phyloP scores from a whole-genome alignment of 2,113 vertebrate genomes.

The Saimiri boliviensis region DNA sequence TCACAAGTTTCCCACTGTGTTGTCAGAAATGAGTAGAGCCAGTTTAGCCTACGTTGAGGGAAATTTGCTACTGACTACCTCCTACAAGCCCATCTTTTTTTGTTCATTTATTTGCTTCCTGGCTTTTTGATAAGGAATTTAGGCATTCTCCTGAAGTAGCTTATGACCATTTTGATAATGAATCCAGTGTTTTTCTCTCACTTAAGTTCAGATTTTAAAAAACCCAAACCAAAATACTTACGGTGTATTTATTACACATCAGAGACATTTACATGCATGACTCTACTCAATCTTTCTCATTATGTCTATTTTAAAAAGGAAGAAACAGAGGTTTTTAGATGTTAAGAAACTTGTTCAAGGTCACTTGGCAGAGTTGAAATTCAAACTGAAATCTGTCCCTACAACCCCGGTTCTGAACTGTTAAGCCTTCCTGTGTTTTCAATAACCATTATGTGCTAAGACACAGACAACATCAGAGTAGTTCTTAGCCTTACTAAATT shows the following conservation, averaged over 20 bases:
- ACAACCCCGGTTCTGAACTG: neutral
- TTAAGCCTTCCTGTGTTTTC: neutral
- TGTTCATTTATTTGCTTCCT: neutral
- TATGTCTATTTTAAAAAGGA: neutral
- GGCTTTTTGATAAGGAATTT: neutral
- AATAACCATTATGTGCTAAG: neutral
- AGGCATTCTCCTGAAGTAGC: neutral
- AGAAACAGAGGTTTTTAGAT: neutral
- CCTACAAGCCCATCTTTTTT: neutral
- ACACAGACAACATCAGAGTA: neutral
- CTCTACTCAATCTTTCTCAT: neutral
- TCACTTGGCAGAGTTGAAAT: neutral
- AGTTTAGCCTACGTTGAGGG: neutral
- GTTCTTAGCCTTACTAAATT: neutral
- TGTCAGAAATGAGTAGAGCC: neutral
- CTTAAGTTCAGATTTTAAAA: neutral
- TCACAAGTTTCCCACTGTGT: neutral
- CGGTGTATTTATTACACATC: neutral
- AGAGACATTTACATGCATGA: neutral
- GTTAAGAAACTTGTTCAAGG: neutral
- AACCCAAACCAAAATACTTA: neutral
- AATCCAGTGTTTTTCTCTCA: neutral
- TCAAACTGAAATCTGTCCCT: neutral
- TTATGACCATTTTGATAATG: neutral
- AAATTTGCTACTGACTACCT: neutral